These are phyloP conservation scores for Pomatorhinus ruficollis DNA, from an alignment of 2,113 vertebrate species.

Conservation along the genomic window DNA sequence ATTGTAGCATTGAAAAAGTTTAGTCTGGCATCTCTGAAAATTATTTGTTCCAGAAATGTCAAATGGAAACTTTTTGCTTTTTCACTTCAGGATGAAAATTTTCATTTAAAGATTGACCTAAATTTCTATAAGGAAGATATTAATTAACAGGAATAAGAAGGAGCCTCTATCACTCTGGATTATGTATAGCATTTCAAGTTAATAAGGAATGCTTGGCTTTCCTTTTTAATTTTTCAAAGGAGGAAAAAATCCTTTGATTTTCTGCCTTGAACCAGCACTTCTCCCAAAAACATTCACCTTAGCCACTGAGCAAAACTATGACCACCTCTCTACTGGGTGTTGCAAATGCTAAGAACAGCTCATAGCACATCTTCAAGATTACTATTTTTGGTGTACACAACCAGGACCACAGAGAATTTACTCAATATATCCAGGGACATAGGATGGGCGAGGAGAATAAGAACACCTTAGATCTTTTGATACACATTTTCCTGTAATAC, in stretches of 20 bases:
- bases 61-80: neutral
- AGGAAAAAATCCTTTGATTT: neutral
- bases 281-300: neutral
- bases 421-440: neutral
- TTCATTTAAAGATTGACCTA: neutral
- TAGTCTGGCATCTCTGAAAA: neutral
- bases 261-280: neutral
- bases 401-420: neutral
- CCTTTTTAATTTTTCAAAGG: neutral
- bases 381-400: neutral
- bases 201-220: neutral
- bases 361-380: neutral
- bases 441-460: neutral
- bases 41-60: slow-evolving; percentile 11
- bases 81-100: neutral
- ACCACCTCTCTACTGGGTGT: neutral
- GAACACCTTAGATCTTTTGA: neutral
- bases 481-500: neutral
- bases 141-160: neutral
- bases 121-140: neutral
- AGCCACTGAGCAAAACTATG: neutral
- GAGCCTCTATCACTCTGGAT: neutral
- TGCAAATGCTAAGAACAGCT: neutral
- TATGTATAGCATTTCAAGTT: neutral
- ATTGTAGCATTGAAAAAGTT: neutral